Evolutionary conservation across 2,113 vertebrate genomes (phyloP).

Genomic region (Eurystomus gularis): DNA sequence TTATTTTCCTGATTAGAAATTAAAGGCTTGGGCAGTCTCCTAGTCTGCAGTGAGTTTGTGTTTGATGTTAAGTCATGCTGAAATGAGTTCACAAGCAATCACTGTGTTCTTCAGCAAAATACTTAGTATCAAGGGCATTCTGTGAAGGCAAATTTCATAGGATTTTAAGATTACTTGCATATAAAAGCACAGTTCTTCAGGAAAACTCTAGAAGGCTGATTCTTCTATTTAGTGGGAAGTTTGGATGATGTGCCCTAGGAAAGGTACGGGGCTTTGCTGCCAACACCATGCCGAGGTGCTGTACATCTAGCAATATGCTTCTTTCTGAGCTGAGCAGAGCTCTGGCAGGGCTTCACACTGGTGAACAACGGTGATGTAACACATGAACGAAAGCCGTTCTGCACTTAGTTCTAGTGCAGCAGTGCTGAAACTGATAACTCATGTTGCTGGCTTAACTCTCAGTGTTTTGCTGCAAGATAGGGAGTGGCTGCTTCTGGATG

Average conservation of each 20-base stretch:
- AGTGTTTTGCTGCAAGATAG: not conserved
- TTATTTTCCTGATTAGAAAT: not conserved
- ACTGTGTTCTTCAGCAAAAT: not conserved
- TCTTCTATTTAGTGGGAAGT: not conserved
- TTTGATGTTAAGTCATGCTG: not conserved
- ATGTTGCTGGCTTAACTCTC: not conserved
- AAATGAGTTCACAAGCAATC: not conserved
- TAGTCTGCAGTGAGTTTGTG: not conserved
- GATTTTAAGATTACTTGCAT: not conserved
- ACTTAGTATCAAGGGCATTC: not conserved
- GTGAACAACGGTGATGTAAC: too few species aligned
- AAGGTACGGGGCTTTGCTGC: not conserved
- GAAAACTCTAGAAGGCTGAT: not conserved
- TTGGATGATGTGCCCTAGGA: not conserved
- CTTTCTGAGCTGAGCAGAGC: not conserved
- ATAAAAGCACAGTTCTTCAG: not conserved
- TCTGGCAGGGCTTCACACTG: not conserved
- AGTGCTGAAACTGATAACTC: not conserved
- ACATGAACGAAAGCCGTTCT: not conserved
- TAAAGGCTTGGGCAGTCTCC: not conserved
- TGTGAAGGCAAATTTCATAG: not conserved
- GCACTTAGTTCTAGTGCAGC: not conserved
- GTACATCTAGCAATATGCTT: not conserved
- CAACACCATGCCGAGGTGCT: not conserved
- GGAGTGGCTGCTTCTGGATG: not conserved